Evolutionary conservation across 2,888 invertebrate species (phyloP), one percentile per base, ranked within the genome.

Genomic region (Myopa tessellatipennis): DNA sequence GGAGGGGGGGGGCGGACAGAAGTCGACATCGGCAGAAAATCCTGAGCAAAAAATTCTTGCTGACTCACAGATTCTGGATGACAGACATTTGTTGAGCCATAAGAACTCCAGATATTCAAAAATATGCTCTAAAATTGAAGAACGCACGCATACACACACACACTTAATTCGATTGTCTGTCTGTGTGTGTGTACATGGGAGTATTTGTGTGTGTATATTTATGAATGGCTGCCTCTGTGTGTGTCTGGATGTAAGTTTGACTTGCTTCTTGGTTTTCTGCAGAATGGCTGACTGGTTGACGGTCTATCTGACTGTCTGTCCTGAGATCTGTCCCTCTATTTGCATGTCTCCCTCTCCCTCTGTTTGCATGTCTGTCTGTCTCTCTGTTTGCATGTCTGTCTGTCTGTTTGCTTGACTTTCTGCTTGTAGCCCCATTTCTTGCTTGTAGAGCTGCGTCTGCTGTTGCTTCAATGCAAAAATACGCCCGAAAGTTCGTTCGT

Each of bases 181-280:
- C 55, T 16, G 36, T 63, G 75, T 76, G 55, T 60, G 75, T 60
- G 73, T 38, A 36, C 12, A 34, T 65, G 65, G 4, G 8, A 36
- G 65, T 65, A 26, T 58, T 76, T 75, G 58, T 58, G 18, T 58
- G 58, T 58, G 61, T 26, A 52, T 77, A 78, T 81, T 78, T 79
- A 77, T 78, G 67, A 76, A 52, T 76, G 67, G 78, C 70, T 63
- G 74, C 52, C 80, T 72, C 69, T 76, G 78, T 78, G 77, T 50
- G 55, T 60, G 75, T 60, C 75, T 38, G 65, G 18, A 34, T 65
- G 65, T 3, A 34, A 36, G 65, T 65, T 10, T 14, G 65, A 8
- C 18, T 65, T 8, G 65, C 14, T 14, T 8, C 38, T 34, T 38
- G 36, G 12, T 38, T 2, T 18, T 61, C 61, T 61, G 61, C n/a